Evolutionary conservation across 1,140 invertebrate species (phyloP).

Genomic region (Leptestheria dahalacensis): DNA sequence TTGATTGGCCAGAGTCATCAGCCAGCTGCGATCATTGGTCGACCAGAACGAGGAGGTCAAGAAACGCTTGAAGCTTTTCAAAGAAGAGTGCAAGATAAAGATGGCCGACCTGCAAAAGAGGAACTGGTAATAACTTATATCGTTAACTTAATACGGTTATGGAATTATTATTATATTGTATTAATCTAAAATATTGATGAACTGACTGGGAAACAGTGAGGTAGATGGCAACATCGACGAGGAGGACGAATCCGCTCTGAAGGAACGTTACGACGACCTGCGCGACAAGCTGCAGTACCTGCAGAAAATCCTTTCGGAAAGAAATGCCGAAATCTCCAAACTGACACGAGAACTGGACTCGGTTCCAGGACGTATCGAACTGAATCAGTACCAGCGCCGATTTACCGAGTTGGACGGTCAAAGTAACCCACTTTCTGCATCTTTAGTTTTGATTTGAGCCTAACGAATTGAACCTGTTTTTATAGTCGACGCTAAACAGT

Average conservation of each 20-base stretch:
- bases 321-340: slow-evolving; percentile 63
- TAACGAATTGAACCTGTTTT: background rate
- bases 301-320: slow-evolving; percentile 52
- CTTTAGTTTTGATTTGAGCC: too few relatives aligned
- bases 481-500: slow-evolving; percentile 78
- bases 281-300: slow-evolving; percentile 38
- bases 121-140: slow-evolving; percentile 32
- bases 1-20: slow-evolving; percentile 35
- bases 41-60: slow-evolving; percentile 54
- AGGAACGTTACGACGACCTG: slow-evolving; percentile 40
- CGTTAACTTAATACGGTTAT: background rate
- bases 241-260: slow-evolving; percentile 8
- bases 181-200: too few relatives aligned
- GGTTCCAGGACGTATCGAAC: slow-evolving; percentile 75
- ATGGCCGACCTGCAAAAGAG: slow-evolving; percentile 38
- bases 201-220: background rate
- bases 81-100: slow-evolving; percentile 54
- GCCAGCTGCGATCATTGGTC: slow-evolving; percentile 46
- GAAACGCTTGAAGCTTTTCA: slow-evolving; percentile 54
- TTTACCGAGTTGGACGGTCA: slow-evolving; percentile 95
- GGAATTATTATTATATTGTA: background rate
- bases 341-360: slow-evolving; percentile 71
- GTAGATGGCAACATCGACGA: background rate
- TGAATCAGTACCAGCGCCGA: slow-evolving; percentile 85
- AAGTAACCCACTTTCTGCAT: too few relatives aligned